A percentile compares a stretch with the other conserved stretches of the same genome.
Evolutionary conservation across 2,888 invertebrate genomes (phyloP).

Genomic region (Colletes collaris): DNA sequence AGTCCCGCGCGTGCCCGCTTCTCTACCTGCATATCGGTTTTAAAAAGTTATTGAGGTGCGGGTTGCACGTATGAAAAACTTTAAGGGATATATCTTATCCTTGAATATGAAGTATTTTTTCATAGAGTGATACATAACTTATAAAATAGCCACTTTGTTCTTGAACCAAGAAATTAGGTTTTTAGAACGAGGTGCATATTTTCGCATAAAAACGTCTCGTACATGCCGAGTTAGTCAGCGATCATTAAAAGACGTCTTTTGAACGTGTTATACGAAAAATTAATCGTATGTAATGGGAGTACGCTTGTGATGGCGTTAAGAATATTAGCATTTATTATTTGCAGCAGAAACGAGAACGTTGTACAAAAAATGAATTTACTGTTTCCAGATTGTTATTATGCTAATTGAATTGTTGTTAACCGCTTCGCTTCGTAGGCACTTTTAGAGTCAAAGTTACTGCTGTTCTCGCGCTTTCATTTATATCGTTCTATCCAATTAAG

Average conservation of each 20-base stretch:
- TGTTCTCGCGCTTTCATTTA: constrained; percentile 64
- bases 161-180: constrained; percentile 20
- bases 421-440: constrained; percentile 57
- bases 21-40: constrained; percentile 34
- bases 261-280: constrained; percentile 20
- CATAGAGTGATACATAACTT: constrained; percentile 4
- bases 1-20: neutral
- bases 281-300: constrained; percentile 33
- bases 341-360: constrained; percentile 19
- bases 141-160: constrained; percentile 11
- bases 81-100: constrained; percentile 48
- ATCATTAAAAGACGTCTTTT: constrained; percentile 6
- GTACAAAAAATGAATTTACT: constrained; percentile 58
- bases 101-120: constrained; percentile 21
- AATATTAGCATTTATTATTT: constrained; percentile 54
- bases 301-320: constrained; percentile 30
- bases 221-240: constrained; percentile 21
- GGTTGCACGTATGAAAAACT: constrained; percentile 40
- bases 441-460: constrained; percentile 68
- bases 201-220: constrained; percentile 18
- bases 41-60: constrained; percentile 54
- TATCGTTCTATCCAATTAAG: constrained; percentile 67
- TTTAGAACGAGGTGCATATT: constrained; percentile 1
- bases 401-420: constrained; percentile 55
- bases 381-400: constrained; percentile 35